A percentile compares a stretch with the other conserved stretches of the same genome.
Conservation (phyloP, 2,888 invertebrate species). For the Boloria euphrosyne region DNA sequence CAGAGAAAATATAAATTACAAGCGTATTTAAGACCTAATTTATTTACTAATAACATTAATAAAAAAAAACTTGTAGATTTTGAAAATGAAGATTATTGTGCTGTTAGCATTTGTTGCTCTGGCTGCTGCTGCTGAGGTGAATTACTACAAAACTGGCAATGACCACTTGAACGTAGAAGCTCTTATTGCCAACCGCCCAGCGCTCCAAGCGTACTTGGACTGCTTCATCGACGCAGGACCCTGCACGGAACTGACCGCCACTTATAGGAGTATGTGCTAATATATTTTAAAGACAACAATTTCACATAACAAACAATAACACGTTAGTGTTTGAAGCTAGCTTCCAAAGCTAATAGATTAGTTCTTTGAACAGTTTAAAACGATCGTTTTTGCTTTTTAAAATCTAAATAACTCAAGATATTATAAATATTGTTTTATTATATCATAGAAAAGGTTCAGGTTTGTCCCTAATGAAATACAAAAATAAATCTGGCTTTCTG, state of each 20-base stretch:
- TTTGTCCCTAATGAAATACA: too few species aligned
- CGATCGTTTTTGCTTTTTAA: neutral
- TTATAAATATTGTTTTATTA: too few species aligned
- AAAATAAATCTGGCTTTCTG: too few species aligned
- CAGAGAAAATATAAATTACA: too few species aligned
- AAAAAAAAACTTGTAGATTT: neutral
- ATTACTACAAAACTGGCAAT: slow-evolving; percentile 52
- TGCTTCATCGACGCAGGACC: slow-evolving; percentile 53
- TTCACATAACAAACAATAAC: too few species aligned
- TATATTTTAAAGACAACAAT: too few species aligned
- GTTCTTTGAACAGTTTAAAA: neutral
- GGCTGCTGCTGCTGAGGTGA: slow-evolving; percentile 43
- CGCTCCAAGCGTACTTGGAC: slow-evolving; percentile 46
- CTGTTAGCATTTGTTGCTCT: slow-evolving; percentile 39
- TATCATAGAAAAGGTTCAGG: too few species aligned
- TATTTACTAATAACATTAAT: neutral
- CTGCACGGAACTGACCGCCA: slow-evolving; percentile 48
- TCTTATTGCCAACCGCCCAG: slow-evolving; percentile 44
- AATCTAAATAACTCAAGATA: neutral
- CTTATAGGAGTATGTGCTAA: slow-evolving; percentile 55
- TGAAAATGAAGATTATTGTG: slow-evolving; percentile 38
- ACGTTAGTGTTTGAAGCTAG: too few species aligned
- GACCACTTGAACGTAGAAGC: slow-evolving; percentile 58
- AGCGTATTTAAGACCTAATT: too few species aligned
- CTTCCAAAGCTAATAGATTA: neutral